Percentiles rank a stretch among this genome's conserved stretches.
These are phyloP conservation scores for Hemibagrus wyckioides DNA, from an alignment of 2,113 vertebrate genomes.

Conservation along the genomic window DNA sequence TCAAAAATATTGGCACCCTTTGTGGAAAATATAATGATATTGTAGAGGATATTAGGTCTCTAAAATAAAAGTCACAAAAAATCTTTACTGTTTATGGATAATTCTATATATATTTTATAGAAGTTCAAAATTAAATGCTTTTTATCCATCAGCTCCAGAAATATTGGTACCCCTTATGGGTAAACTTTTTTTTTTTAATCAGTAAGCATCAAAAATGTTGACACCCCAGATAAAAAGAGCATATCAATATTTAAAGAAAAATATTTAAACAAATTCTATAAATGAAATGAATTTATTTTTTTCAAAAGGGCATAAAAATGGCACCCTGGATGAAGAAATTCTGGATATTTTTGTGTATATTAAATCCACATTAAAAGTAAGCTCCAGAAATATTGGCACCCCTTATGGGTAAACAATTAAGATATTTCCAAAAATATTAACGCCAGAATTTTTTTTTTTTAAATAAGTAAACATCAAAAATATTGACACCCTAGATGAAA, in stretches of 20 bases:
- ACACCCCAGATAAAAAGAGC: not conserved
- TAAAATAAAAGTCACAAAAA: too few relatives aligned
- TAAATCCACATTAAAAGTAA: not conserved
- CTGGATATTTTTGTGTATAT: not conserved
- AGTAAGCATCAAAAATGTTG: not conserved
- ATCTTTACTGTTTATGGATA: too few relatives aligned
- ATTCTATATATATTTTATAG: too few relatives aligned
- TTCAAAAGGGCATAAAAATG: not conserved
- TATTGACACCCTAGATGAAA: not conserved
- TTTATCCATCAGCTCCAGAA: not conserved
- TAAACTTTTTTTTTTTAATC: too few relatives aligned
- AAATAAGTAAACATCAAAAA: not conserved
- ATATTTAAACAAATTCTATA: not conserved
- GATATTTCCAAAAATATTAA: too few relatives aligned
- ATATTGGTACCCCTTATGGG: not conserved
- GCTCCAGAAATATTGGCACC: not conserved
- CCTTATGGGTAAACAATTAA: too few relatives aligned
- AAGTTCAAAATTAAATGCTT: too few relatives aligned
- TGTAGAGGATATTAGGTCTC: too few relatives aligned
- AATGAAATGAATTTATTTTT: not conserved
- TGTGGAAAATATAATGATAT: not conserved
- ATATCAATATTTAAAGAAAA: not conserved
- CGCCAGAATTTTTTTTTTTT: too few relatives aligned
- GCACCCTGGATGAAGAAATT: not conserved
- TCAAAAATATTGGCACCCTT: not conserved